Evolutionary conservation across 1,140 invertebrate genomes (phyloP), one percentile per base, ranked within the genome.

Genomic region (Aphidius gifuensis): DNA sequence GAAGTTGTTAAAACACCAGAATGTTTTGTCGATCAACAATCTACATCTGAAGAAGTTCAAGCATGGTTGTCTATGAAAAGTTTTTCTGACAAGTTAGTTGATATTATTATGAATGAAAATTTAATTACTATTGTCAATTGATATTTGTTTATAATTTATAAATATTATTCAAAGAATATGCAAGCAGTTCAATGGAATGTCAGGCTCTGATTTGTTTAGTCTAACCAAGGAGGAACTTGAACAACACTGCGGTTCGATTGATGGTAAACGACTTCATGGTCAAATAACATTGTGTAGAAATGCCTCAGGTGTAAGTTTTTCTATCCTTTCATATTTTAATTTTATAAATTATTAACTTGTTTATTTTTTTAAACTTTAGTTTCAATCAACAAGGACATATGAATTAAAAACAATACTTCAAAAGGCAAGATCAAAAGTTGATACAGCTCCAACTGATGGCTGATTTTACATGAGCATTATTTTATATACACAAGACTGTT

Each of bases 251-350:
- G 90, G 89, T 0, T 69, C 78, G 5, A 80, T 85, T 42, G 91
- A 93, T 72, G 92, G 91, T 48, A 82, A 83, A 64, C 82, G 89
- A 6, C 82, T 94, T 6, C 85, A 88, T 68, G 89, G 88, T 47
- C 90, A 92, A 72, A 80, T 94, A 32, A 86, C 87, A 2, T 82
- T 92, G 57, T 91, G 92, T 71, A 84, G 89, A 68, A 91, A 87
- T 71, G 84, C 88, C 45, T 88, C 86, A 66, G 90, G 89, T 81
- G 92, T 93, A 84, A 84, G 81, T 78, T 58, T 45, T 38, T 3
- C 0, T n/a, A 32, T 32, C 4, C 0, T 32, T 32, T 32, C 4
- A 32, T 32, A 32, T 32, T 3, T 32, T 32, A 1, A 3, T 32
- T 32, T 32, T 1, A 32, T 32, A 2, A 32, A 32, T 32, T 4